Evolutionary conservation across 2,888 invertebrate species (phyloP), one percentile per base, ranked within the genome.

Genomic region (Tholera decimalis): DNA sequence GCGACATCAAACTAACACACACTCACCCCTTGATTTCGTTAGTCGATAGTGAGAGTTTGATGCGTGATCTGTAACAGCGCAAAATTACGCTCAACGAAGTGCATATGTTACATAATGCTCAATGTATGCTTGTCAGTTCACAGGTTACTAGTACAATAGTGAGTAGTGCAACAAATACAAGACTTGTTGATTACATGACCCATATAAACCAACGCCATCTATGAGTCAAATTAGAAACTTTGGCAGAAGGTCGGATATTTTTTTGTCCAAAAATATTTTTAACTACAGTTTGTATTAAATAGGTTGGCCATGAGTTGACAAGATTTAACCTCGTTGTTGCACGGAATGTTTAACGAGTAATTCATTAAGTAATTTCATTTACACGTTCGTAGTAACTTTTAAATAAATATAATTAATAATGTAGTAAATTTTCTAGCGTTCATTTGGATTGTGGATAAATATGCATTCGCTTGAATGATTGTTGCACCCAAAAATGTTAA

Each of bases 21-120:
- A 92, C 92, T 92, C 92, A 93, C 93, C 93, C 90, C 60, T 92
- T 91, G 51, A 92, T 89, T 85, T 90, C 86, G 74, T 88, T 89
- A 76, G 89, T 91, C 80, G 91, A 87, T 84, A 88, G 90, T 88
- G 91, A 85, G 78, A 91, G 91, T 86, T 86, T 89, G 85, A 93
- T 81, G 85, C 73, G 77, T 86, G 88, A 92, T 90, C 92, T 92
- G 93, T 78, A 93, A 93, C 91, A 92, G 88, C 86, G 90, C 87
- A 90, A 69, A 85, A 83, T 72, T 84, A 84, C 77, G 80, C 73
- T 77, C 51, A 77, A 66, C 79, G 76, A 59, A 49, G 73, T 74
- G 73, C 70, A 44, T 9, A 24, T 55, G 54, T 64, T 8, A 18
- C 37, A 20, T 15, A 11, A 44, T 57, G 60, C 18, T 15, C 33